Evolutionary conservation across 2,888 invertebrate species (phyloP).

Genomic region (Siphlonurus alternatus): DNA sequence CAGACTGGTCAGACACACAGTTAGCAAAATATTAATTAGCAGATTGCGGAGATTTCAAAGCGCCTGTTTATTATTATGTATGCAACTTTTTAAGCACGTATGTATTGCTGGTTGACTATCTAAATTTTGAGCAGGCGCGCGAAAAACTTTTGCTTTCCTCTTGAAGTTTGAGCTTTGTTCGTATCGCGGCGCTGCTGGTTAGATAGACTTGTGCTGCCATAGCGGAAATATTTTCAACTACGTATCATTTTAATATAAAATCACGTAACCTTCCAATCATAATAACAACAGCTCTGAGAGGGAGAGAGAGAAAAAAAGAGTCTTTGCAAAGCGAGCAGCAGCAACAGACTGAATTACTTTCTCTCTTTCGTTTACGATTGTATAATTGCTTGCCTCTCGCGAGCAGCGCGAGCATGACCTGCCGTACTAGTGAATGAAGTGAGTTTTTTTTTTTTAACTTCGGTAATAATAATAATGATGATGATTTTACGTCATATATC

Average conservation of each 20-base stretch:
- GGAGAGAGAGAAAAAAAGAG: no score
- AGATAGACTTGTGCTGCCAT: background rate
- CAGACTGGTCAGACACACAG: no score
- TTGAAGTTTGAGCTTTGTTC: background rate
- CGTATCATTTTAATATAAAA: background rate
- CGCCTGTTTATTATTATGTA: background rate
- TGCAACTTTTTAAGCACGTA: background rate
- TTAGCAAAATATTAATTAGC: no score
- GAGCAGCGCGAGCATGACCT: background rate
- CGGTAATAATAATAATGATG: background rate
- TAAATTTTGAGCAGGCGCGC: background rate
- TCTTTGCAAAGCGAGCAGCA: no score
- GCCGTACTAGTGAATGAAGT: background rate
- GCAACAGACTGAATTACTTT: background rate
- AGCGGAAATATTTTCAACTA: background rate
- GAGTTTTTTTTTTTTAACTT: background rate
- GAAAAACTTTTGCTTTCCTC: no score
- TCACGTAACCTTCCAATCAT: background rate
- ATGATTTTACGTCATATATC: background rate
- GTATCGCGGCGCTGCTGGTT: background rate
- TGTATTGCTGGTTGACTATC: background rate
- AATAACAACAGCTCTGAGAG: background rate
- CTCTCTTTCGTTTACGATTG: background rate
- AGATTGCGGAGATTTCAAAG: no score
- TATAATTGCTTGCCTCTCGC: background rate